Evolutionary conservation across 1,140 invertebrate genomes (phyloP), one percentile per base, ranked within the genome.

Genomic region (Akabosia matsudoensis): DNA sequence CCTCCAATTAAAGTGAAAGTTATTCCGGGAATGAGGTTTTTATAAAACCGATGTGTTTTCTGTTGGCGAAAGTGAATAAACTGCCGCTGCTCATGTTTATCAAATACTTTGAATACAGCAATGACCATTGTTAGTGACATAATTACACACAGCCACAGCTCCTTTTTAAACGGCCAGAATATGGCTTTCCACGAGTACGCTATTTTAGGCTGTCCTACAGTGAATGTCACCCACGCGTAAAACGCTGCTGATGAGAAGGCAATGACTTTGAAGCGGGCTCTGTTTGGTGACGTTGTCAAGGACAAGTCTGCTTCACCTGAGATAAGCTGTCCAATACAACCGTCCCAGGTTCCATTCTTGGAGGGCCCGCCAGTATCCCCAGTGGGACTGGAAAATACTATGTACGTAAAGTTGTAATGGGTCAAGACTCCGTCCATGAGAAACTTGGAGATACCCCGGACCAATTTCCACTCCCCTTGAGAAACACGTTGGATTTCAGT

Each of bases 131-230:
- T 4, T 14, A 72, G 33, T 45, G 70, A 72, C 10, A 37, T 14
- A 7, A 3, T 16, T 33, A 72, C 13, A 24, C 33, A 4, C 14
- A 51, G n/a, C 70, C 70, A 72, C 18, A 72, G 37, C 10, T 22
- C 34, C 4, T n/a, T 34, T n/a, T 16, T 37, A 26, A 72, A 72
- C 10, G 70, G 70, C 70, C 37, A 51, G 28, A 45, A 72, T n/a
- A 72, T 72, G 24, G 70, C 70, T 51, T 51, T 7, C 70, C 70
- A 72, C 14, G 70, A 72, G 24, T 72, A 72, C 7, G 70, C 16
- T 10, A 22, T 72, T 72, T 28, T 51, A 1, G 70, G 70, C 33
- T 45, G 70, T 26, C 70, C 70, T 7, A 51, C 37, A 2, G 26
- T 72, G 34, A 72, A 72, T 7, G 2, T 34, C 16, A 28, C 70